Evolutionary conservation across 2,888 invertebrate genomes (phyloP).

Genomic region (Selenia dentaria): DNA sequence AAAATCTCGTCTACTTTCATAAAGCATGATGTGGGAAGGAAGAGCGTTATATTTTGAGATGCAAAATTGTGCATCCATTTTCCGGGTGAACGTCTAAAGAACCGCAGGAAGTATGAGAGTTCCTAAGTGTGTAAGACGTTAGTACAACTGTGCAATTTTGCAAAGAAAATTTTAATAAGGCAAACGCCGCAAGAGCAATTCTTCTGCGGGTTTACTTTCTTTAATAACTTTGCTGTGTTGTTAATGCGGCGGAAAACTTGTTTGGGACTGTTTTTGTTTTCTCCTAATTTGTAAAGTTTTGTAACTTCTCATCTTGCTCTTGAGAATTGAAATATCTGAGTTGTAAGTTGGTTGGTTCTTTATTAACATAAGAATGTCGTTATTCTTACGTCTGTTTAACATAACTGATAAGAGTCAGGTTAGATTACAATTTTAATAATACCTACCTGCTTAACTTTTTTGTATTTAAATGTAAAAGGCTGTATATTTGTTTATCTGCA

Average conservation of each 20-base stretch:
- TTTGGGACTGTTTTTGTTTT: slow-evolving; percentile 21
- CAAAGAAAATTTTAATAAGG: slow-evolving; percentile 59
- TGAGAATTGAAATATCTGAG: not conserved
- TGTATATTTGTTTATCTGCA: no score
- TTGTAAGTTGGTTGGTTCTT: no score
- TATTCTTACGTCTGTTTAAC: no score
- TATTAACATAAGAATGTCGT: no score
- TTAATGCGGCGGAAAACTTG: slow-evolving; percentile 24
- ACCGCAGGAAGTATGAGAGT: slow-evolving; percentile 21
- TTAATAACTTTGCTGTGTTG: slow-evolving; percentile 39
- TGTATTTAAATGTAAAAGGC: no score
- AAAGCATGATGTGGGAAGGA: slow-evolving; percentile 44
- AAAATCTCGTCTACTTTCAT: slow-evolving; percentile 43
- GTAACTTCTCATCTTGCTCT: not conserved
- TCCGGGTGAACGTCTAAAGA: slow-evolving; percentile 25
- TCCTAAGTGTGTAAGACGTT: slow-evolving; percentile 14
- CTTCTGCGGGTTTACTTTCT: slow-evolving; percentile 43
- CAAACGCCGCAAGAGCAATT: slow-evolving; percentile 37
- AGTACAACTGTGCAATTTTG: slow-evolving; percentile 37
- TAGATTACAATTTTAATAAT: no score
- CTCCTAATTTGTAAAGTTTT: slow-evolving; percentile 8
- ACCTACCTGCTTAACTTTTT: no score
- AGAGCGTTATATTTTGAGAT: slow-evolving; percentile 37
- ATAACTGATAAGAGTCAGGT: no score
- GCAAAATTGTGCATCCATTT: slow-evolving; percentile 57